These are phyloP conservation scores for Diphyllodes magnificus DNA, from an alignment of 2,113 vertebrate genomes.

Conservation along the genomic window DNA sequence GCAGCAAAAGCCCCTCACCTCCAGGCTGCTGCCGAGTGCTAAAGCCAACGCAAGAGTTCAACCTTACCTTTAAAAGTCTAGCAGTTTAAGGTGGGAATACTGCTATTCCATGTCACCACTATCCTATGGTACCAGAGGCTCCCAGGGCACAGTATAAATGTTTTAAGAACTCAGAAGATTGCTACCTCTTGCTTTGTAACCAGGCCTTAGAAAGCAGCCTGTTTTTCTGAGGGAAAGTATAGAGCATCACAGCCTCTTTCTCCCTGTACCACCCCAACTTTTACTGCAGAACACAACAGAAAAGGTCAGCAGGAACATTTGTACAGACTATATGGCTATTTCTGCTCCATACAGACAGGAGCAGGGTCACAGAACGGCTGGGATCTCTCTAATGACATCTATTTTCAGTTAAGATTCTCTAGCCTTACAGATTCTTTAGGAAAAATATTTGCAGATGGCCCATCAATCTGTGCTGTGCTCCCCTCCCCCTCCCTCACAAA, in stretches of 20 bases:
- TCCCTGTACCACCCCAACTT: background rate
- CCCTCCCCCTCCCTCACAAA: slow-evolving; percentile 19
- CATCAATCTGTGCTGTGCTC: slow-evolving; percentile 51
- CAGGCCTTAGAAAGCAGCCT: background rate
- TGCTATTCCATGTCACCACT: background rate
- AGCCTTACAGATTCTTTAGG: slow-evolving; percentile 42
- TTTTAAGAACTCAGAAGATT: background rate
- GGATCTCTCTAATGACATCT: slow-evolving; percentile 50
- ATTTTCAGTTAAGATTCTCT: slow-evolving; percentile 50
- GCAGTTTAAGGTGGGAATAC: background rate
- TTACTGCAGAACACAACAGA: background rate
- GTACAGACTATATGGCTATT: background rate
- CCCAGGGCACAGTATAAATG: background rate
- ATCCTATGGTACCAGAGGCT: background rate
- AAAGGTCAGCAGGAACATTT: background rate
- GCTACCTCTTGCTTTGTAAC: background rate
- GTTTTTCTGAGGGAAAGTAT: background rate
- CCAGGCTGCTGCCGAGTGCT: background rate
- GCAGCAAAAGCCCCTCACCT: background rate
- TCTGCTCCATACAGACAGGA: background rate
- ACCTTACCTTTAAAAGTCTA: background rate
- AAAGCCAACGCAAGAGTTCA: background rate
- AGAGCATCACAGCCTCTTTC: background rate
- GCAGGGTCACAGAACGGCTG: slow-evolving; percentile 13
- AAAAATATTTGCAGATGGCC: slow-evolving; percentile 68